Conservation (phyloP, 1,140 invertebrate genomes). For the Formica selysi region DNA sequence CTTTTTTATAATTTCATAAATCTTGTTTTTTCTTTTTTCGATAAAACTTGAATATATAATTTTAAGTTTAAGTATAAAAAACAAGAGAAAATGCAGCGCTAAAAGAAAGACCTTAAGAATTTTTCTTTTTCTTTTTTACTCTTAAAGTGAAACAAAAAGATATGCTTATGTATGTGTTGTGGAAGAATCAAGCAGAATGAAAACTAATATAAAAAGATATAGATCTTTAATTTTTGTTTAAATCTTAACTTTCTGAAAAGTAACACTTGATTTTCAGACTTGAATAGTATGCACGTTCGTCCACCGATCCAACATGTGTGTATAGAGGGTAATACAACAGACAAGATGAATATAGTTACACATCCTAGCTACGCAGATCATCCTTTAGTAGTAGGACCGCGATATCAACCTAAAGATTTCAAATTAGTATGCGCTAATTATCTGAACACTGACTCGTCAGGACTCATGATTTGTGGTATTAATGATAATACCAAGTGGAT, state of each 20-base stretch:
- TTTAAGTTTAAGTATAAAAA: constrained; percentile 8
- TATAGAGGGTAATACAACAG: constrained; percentile 89
- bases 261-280: constrained; percentile 87
- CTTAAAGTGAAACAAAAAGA: no score
- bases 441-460: constrained; percentile 89
- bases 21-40: background rate
- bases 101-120: no score
- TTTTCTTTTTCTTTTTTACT: no score
- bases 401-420: constrained; percentile 90
- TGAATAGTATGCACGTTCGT: constrained; percentile 90
- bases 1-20: no score
- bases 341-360: constrained; percentile 87
- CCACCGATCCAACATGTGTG: constrained; percentile 87
- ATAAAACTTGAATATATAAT: background rate
- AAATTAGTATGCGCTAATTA: constrained; percentile 87
- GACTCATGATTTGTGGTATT: constrained; percentile 92
- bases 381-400: constrained; percentile 91
- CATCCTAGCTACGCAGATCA: constrained; percentile 90
- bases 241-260: background rate
- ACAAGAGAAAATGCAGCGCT: no score
- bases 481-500: constrained; percentile 88
- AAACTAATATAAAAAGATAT: no score
- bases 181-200: no score
- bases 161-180: no score
- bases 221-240: no score